These are phyloP conservation scores for Erithacus rubecula DNA, from an alignment of 2,797 vertebrate species.

Conservation along the genomic window DNA sequence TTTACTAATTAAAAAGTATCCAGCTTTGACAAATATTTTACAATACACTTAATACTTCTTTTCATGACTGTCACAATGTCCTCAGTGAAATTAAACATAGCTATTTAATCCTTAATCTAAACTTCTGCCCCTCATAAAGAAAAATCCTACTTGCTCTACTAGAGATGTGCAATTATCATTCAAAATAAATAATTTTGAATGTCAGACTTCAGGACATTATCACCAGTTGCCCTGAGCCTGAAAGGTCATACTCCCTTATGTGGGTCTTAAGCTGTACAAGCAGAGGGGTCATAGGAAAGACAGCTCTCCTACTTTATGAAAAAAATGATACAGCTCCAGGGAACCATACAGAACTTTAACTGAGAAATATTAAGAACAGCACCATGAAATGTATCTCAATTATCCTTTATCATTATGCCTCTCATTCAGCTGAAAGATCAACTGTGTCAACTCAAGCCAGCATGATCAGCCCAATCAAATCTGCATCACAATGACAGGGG, in stretches of 20 bases:
- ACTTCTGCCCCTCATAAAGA: not conserved
- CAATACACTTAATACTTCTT: not conserved
- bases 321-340: not conserved
- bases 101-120: not conserved
- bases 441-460: not conserved
- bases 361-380: not conserved
- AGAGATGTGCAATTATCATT: not conserved
- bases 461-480: not conserved
- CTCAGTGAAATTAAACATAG: not conserved
- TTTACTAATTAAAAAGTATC: not conserved
- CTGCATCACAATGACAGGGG: not conserved
- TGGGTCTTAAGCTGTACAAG: not conserved
- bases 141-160: not conserved
- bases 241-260: not conserved
- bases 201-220: not conserved
- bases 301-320: not conserved
- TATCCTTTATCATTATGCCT: not conserved
- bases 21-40: not conserved
- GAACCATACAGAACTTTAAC: not conserved
- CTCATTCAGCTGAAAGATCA: not conserved
- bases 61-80: fast-evolving
- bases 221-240: not conserved
- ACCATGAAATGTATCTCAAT: not conserved
- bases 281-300: not conserved
- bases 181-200: not conserved